phyloP scores from a whole-genome alignment of 2,113 vertebrate species.

The Psittacula cyanocephala region DNA sequence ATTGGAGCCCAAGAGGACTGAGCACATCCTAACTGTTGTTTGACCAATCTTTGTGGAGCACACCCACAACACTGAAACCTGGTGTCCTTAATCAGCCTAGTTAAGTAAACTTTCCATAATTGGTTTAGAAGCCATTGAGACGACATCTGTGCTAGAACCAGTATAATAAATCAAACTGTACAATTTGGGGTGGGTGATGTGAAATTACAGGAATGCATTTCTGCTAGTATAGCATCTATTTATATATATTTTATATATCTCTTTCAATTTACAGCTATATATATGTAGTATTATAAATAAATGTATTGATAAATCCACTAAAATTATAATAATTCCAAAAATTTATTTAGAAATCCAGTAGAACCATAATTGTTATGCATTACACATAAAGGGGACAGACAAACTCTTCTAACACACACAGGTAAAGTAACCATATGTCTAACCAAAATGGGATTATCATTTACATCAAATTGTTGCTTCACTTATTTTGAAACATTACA shows the following conservation, averaged over 20 bases:
- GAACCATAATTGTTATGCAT: not conserved
- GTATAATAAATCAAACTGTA: not conserved
- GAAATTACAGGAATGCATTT: not conserved
- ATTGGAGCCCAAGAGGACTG: not conserved
- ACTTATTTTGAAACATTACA: not conserved
- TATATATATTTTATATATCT: no score
- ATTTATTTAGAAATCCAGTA: not conserved
- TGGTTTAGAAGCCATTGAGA: not conserved
- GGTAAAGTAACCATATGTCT: not conserved
- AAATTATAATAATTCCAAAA: not conserved
- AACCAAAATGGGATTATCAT: not conserved
- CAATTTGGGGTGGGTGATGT: no score
- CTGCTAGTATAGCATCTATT: not conserved
- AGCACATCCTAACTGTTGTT: not conserved
- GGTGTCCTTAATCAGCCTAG: not conserved
- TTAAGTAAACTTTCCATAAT: not conserved
- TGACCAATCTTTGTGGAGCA: not conserved
- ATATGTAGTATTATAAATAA: not conserved
- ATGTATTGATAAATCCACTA: not conserved
- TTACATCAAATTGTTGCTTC: not conserved
- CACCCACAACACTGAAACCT: not conserved
- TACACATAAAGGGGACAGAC: not conserved
- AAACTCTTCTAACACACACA: not conserved
- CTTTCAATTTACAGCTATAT: not conserved
- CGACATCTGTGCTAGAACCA: not conserved